A percentile compares a stretch with the other conserved stretches of the same genome.
Evolutionary conservation across 2,113 vertebrate species (phyloP).

Genomic region (Hemiprocne comata): DNA sequence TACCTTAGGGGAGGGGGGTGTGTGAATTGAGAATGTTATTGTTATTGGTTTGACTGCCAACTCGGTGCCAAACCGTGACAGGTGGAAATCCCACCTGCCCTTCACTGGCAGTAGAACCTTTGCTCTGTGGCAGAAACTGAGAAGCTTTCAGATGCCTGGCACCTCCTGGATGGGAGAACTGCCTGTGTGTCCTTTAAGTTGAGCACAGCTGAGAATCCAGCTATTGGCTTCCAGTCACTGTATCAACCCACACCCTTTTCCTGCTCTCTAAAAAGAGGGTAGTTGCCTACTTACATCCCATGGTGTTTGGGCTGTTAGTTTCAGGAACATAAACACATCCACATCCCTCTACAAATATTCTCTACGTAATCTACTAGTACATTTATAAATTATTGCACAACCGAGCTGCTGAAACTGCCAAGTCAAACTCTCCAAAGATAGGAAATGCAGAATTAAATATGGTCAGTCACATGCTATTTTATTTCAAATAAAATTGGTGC

Average conservation of each 20-base stretch:
- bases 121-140: background rate
- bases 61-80: too few relatives aligned
- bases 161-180: background rate
- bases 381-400: background rate
- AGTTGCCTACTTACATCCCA: background rate
- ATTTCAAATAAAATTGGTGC: background rate
- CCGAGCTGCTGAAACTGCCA: background rate
- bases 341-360: background rate
- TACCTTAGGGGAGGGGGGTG: too few relatives aligned
- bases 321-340: background rate
- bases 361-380: background rate
- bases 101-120: background rate
- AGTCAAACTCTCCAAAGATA: background rate
- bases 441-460: conserved; percentile 13
- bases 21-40: too few relatives aligned
- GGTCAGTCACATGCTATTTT: background rate
- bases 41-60: too few relatives aligned
- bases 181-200: background rate
- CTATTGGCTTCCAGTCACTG: background rate
- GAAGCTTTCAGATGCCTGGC: background rate
- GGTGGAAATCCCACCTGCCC: background rate
- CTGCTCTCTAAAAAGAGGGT: background rate
- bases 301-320: background rate
- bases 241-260: background rate
- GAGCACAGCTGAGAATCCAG: background rate